phyloP scores from a whole-genome alignment of 2,797 vertebrate species.

The Austrolebias charrua region DNA sequence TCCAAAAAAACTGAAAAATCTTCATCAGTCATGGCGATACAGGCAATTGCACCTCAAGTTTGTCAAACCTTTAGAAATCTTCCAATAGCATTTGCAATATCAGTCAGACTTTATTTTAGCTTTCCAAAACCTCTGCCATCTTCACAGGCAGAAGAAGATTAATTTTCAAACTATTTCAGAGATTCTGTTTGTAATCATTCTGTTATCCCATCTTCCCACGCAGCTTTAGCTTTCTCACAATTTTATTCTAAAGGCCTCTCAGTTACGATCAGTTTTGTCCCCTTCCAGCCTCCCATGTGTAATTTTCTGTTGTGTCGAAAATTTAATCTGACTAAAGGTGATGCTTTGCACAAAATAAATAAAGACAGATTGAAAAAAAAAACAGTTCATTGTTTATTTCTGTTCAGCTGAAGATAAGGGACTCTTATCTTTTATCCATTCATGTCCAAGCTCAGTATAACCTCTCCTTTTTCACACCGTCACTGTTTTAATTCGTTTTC shows the following conservation, averaged over 20 bases:
- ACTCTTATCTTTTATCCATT: conserved; percentile 33
- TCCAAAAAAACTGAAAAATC: conserved; percentile 23
- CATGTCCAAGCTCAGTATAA: conserved; percentile 11
- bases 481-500: conserved; percentile 24
- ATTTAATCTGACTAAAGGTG: conserved; percentile 15
- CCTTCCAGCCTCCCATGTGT: conserved; percentile 10
- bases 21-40: conserved; percentile 12
- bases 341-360: conserved; percentile 10
- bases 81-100: neutral
- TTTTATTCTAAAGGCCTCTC: conserved; percentile 10
- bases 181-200: neutral
- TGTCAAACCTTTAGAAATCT: neutral
- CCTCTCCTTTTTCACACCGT: conserved; percentile 27
- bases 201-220: neutral
- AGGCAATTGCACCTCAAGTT: conserved; percentile 12
- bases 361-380: neutral
- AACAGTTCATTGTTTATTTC: conserved; percentile 19
- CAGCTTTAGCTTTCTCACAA: neutral
- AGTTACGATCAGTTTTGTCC: conserved; percentile 14
- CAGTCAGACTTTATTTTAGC: neutral
- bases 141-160: conserved; percentile 3
- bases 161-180: neutral
- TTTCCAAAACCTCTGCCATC: neutral
- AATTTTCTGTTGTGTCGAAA: conserved; percentile 22
- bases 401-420: conserved; percentile 12